Evolutionary conservation across 2,113 vertebrate species (phyloP), one percentile per base, ranked within the genome.

Genomic region (Syngnathoides biaculeatus): DNA sequence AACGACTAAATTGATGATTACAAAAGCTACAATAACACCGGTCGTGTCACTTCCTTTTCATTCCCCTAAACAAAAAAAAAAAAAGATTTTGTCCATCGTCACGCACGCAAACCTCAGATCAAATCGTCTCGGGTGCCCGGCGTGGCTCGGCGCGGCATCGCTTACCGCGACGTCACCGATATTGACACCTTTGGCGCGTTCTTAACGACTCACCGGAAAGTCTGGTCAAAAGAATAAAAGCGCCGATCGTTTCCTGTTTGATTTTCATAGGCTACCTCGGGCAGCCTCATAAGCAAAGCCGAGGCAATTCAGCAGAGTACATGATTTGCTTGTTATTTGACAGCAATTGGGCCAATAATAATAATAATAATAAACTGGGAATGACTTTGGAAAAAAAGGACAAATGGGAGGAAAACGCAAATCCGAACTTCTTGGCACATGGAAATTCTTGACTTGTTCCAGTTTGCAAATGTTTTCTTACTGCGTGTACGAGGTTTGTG

Each of bases 341-440:
- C 73, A 72, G 74, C 78, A 81, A 79, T 83, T 75, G 82, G 73
- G 75, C 74, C 76, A 77, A 75, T 80, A 72, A n/a, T n/a, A n/a
- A n/a, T n/a, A n/a, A n/a, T n/a, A n/a, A n/a, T 74, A 58, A 62
- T 69, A 72, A 68, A 47, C 1, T 35, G 30, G 2, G 2, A 5
- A 20, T 38, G 47, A 14, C 63, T 63, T 64, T n/a, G n/a, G n/a
- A n/a, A n/a, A n/a, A n/a, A n/a, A 43, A 53, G 69, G 57, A 60
- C 39, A 20, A 35, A 15, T 20, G 26, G 6, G 38, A 13, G 20
- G 47, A 64, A 8, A 63, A 40, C 15, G 26, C 39, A 24, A 19
- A 52, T 38, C 50, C 58, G 8, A 35, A 35, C 13, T 5, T 7
- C 1, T 20, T 47, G 4, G 45, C 12, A 47, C 45, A 47, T 47